Evolutionary conservation across 92 coral and sea anemone species (phyloP).

Genomic region (Epizoanthus ramosus): DNA sequence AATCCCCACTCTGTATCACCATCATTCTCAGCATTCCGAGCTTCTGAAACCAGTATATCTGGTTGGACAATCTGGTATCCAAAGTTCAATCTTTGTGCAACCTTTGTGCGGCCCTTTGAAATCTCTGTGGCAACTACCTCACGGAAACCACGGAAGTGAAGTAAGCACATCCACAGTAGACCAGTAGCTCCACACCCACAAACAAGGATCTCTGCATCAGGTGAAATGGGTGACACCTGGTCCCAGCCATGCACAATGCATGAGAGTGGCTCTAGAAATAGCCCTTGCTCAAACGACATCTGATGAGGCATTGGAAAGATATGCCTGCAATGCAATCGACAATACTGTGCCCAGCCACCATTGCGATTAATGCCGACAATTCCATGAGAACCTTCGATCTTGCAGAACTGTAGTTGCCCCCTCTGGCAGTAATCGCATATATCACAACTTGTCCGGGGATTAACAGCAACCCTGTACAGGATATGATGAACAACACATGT

Average conservation of each 20-base stretch:
- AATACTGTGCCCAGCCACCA: slow-evolving; percentile 97
- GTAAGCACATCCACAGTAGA: slow-evolving; percentile 76
- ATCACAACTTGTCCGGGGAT: slow-evolving; percentile 80
- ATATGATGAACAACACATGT: too few species aligned
- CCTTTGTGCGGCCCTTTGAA: slow-evolving; percentile 77
- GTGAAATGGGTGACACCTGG: slow-evolving; percentile 65
- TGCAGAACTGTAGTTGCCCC: slow-evolving; percentile 86
- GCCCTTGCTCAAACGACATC: slow-evolving; percentile 81
- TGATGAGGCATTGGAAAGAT: slow-evolving; percentile 79
- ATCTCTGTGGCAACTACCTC: slow-evolving; percentile 83
- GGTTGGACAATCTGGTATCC: slow-evolving; percentile 85
- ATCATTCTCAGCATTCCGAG: slow-evolving; percentile 73
- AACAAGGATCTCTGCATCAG: slow-evolving; percentile 79
- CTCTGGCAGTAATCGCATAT: slow-evolving; percentile 85
- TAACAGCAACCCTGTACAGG: slow-evolving; percentile 72
- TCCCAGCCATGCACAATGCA: slow-evolving; percentile 86
- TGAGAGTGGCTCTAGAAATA: slow-evolving; percentile 81
- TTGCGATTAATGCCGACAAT: slow-evolving; percentile 84
- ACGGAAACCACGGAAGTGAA: slow-evolving; percentile 83
- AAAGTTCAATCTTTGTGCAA: slow-evolving; percentile 77
- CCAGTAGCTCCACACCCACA: slow-evolving; percentile 89
- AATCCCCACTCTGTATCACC: slow-evolving; percentile 91
- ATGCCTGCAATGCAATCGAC: slow-evolving; percentile 81
- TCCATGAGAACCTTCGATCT: slow-evolving; percentile 75
- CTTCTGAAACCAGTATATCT: slow-evolving; percentile 74